Evolutionary conservation across 2,888 invertebrate genomes (phyloP).

Genomic region (Schizotus pectinicornis): DNA sequence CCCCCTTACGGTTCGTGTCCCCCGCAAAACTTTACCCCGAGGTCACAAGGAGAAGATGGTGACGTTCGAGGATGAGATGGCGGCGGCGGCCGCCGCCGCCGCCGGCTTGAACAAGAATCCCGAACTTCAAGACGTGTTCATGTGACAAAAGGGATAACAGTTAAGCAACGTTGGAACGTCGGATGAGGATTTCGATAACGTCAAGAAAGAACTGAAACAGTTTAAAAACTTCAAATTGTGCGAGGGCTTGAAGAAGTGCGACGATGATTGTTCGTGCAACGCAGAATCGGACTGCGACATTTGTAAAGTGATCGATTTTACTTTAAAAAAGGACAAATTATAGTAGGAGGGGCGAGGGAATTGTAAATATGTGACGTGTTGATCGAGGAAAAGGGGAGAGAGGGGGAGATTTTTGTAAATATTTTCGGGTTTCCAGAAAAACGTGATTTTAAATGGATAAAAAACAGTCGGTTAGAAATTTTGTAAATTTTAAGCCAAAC

Average conservation of each 20-base stretch:
- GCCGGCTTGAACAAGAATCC: slow-evolving; percentile 51
- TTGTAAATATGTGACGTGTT: not conserved
- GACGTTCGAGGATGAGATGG: slow-evolving; percentile 78
- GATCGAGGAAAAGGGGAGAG: too few relatives aligned
- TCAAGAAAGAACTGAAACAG: slow-evolving; percentile 53
- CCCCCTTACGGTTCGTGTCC: slow-evolving; percentile 53
- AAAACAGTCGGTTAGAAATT: slow-evolving; percentile 2
- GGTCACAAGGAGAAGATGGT: slow-evolving; percentile 78
- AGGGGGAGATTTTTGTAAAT: slow-evolving; percentile 6
- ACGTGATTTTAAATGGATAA: too few relatives aligned
- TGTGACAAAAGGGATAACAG: slow-evolving; percentile 70
- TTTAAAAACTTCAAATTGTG: slow-evolving; percentile 56
- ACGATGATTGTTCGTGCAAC: slow-evolving; percentile 56
- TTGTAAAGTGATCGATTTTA: slow-evolving; percentile 57
- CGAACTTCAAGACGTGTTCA: slow-evolving; percentile 75
- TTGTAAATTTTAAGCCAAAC: slow-evolving; percentile 22
- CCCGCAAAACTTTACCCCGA: slow-evolving; percentile 54
- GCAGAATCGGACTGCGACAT: slow-evolving; percentile 57
- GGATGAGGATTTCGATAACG: slow-evolving; percentile 45
- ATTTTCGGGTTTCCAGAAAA: not conserved
- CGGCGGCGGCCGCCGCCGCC: too few relatives aligned
- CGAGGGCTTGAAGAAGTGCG: slow-evolving; percentile 57
- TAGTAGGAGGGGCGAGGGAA: slow-evolving; percentile 35
- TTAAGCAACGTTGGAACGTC: slow-evolving; percentile 41
- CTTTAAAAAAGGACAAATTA: slow-evolving; percentile 55